These are phyloP conservation scores for Alca torda DNA, from an alignment of 2,797 vertebrate species.

Conservation along the genomic window DNA sequence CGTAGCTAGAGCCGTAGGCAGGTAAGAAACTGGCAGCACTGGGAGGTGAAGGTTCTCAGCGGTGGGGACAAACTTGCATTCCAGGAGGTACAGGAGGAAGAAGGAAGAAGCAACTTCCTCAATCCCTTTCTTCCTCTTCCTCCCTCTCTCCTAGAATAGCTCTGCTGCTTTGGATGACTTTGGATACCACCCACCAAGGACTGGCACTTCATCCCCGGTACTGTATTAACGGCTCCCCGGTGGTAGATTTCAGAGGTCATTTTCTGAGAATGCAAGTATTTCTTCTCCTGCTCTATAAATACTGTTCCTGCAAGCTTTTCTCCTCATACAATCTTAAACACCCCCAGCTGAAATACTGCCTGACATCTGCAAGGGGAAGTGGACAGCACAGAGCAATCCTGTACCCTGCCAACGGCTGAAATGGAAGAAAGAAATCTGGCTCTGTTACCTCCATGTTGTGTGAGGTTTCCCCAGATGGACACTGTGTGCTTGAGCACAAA, in stretches of 20 bases:
- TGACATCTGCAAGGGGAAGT: not conserved
- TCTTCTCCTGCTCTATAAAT: not conserved
- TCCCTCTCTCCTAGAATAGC: not conserved
- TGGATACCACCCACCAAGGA: not conserved
- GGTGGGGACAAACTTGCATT: not conserved
- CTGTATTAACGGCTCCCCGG: fast-evolving
- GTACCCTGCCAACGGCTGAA: not conserved
- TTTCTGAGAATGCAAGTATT: not conserved
- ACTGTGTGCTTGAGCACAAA: not conserved
- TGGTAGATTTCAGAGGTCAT: not conserved
- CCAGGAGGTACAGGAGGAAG: not conserved
- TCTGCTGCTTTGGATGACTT: not conserved
- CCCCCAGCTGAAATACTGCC: fast-evolving
- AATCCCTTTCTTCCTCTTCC: not conserved
- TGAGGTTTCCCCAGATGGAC: not conserved
- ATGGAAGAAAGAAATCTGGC: not conserved
- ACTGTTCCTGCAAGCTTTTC: not conserved
- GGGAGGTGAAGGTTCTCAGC: not conserved
- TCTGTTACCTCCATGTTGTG: not conserved
- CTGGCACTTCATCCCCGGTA: not conserved
- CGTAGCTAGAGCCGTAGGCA: not conserved
- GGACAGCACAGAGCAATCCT: not conserved
- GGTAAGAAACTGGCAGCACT: not conserved
- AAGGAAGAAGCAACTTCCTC: not conserved
- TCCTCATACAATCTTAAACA: not conserved